Conservation (phyloP, 1,140 invertebrate species). For the Leptestheria dahalacensis region DNA sequence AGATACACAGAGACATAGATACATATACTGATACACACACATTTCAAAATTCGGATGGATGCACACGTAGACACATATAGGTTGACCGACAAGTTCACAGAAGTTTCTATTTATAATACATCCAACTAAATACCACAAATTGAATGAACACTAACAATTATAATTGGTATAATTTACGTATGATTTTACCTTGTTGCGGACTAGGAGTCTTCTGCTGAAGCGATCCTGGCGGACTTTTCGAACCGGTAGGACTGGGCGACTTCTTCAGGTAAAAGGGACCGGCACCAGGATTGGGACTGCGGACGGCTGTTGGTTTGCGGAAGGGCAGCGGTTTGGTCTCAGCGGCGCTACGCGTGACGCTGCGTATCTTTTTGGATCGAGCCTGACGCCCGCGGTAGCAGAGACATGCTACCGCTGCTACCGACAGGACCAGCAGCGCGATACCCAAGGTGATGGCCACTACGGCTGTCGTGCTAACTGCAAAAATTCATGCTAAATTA, state of each 20-base stretch:
- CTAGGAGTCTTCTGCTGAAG: constrained; percentile 12
- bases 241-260: constrained; percentile 64
- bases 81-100: too few species aligned
- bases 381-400: constrained; percentile 32
- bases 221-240: constrained; percentile 27
- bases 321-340: constrained; percentile 39
- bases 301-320: constrained; percentile 46
- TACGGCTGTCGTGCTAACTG: constrained; percentile 44
- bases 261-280: constrained; percentile 66
- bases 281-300: constrained; percentile 42
- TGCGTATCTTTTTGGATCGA: constrained; percentile 18
- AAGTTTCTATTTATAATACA: too few species aligned
- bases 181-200: constrained; percentile 12
- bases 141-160: too few species aligned
- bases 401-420: constrained; percentile 40
- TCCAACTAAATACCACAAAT: too few species aligned
- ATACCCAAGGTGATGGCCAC: constrained; percentile 44
- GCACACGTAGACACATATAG: too few species aligned
- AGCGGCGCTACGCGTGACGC: constrained; percentile 23
- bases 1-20: too few species aligned
- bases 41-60: too few species aligned
- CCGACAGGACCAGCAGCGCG: constrained; percentile 36
- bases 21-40: too few species aligned
- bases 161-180: too few species aligned
- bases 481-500: too few species aligned